Evolutionary conservation across 2,113 vertebrate genomes (phyloP).

Genomic region (Rhizomys pruinosus): DNA sequence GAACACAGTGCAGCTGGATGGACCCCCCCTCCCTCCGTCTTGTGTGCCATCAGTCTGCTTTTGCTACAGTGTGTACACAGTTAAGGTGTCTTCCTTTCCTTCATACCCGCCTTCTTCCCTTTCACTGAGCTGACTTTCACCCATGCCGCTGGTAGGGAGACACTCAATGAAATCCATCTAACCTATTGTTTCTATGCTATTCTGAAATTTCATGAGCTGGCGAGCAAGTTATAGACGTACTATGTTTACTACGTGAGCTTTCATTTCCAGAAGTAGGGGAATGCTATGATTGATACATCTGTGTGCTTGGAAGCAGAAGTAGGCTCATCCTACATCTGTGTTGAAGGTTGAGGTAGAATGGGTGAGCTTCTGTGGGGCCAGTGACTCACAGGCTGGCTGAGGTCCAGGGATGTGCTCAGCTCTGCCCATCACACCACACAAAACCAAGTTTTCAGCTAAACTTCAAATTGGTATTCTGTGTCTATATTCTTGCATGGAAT

Average conservation of each 20-base stretch:
- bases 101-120: background rate
- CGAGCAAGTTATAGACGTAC: background rate
- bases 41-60: background rate
- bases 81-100: background rate
- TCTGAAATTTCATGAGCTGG: background rate
- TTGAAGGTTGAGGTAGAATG: background rate
- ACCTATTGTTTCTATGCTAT: background rate
- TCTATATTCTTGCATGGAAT: background rate
- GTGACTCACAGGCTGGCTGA: background rate
- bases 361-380: background rate
- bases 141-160: background rate
- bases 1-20: background rate
- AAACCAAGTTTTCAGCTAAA: background rate
- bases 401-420: background rate
- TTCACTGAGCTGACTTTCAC: background rate
- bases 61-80: accelerated
- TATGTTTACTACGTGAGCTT: background rate
- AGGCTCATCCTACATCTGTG: background rate
- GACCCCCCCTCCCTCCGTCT: background rate
- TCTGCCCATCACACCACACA: background rate
- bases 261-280: slow-evolving; percentile 28
- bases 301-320: background rate
- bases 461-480: background rate
- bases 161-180: background rate
- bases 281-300: background rate